phyloP scores from a whole-genome alignment of 2,797 vertebrate genomes.

The Rhinichthys osculus region DNA sequence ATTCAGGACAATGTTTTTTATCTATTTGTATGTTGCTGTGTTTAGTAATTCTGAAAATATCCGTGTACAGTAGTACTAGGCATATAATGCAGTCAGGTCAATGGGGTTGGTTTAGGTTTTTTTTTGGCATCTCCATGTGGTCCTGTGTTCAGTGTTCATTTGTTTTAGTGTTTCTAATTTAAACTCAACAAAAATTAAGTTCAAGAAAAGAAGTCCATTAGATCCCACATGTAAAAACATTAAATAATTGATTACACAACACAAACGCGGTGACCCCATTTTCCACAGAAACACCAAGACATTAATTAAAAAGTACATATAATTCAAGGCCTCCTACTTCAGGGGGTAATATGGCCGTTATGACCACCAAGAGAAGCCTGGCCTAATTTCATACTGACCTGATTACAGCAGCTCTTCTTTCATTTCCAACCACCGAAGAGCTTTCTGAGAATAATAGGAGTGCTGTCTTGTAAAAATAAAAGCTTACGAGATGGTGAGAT shows the following conservation, averaged over 20 bases:
- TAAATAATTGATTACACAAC: slow-evolving; percentile 71
- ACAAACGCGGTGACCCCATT: slow-evolving; percentile 48
- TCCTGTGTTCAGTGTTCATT: no score
- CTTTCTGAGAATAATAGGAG: slow-evolving; percentile 28
- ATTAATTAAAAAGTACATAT: slow-evolving; percentile 69
- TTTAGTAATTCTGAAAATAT: no score
- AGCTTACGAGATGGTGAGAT: neutral
- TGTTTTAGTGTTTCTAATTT: neutral
- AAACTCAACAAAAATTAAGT: slow-evolving; percentile 15
- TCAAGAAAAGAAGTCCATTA: neutral
- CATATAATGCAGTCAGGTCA: no score
- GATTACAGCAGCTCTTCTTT: slow-evolving; percentile 52
- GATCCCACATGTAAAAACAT: slow-evolving; percentile 31
- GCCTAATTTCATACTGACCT: slow-evolving; percentile 55
- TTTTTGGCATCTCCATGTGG: no score
- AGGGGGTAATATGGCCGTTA: slow-evolving; percentile 39
- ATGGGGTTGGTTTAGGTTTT: fast-evolving
- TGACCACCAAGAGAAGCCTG: slow-evolving; percentile 51
- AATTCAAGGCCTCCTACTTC: slow-evolving; percentile 52
- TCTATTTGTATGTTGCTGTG: no score
- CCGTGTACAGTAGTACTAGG: no score
- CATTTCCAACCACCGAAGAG: slow-evolving; percentile 11
- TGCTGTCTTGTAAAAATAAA: neutral
- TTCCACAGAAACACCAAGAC: slow-evolving; percentile 56
- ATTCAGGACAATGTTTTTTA: no score